These are phyloP conservation scores for Arothron firmamentum DNA, from an alignment of 2,113 vertebrate species.

Conservation along the genomic window DNA sequence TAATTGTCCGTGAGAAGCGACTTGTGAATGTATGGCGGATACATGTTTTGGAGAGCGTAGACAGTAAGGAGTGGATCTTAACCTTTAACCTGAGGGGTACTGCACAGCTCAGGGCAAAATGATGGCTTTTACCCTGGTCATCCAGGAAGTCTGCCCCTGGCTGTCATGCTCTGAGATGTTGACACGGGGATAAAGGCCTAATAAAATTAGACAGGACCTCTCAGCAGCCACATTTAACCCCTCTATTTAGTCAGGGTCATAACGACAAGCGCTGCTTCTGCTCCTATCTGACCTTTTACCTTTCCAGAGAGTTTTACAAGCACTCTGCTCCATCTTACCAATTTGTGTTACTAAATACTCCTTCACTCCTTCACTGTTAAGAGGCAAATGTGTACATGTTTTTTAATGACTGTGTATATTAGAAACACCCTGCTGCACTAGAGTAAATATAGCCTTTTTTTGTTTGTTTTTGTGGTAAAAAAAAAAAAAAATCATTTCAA, in stretches of 20 bases:
- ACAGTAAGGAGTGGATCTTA: neutral
- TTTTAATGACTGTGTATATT: too few relatives aligned
- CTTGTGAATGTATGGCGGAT: neutral
- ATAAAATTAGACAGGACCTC: constrained; percentile 43
- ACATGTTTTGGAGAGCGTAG: neutral
- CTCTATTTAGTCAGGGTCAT: constrained; percentile 26
- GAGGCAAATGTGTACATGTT: neutral
- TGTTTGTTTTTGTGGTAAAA: too few relatives aligned
- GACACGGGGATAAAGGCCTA: constrained; percentile 46
- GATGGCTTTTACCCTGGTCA: constrained; percentile 24
- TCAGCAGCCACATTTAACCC: constrained; percentile 46
- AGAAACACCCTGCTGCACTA: too few relatives aligned
- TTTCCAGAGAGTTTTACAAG: neutral
- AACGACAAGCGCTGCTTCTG: constrained; percentile 1
- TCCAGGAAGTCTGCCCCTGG: neutral
- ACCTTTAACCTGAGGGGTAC: neutral
- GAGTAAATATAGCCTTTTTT: too few relatives aligned
- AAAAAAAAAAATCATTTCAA: too few relatives aligned
- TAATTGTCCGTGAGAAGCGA: neutral
- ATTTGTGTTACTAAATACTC: neutral
- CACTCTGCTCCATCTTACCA: neutral
- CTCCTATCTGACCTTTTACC: neutral
- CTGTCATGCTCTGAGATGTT: constrained; percentile 14
- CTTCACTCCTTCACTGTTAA: neutral
- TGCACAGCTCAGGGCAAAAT: constrained; percentile 11